Percentiles rank a stretch among this genome's conserved stretches.
Evolutionary conservation across 2,888 invertebrate species (phyloP).

Genomic region (Corbicula japonica): DNA sequence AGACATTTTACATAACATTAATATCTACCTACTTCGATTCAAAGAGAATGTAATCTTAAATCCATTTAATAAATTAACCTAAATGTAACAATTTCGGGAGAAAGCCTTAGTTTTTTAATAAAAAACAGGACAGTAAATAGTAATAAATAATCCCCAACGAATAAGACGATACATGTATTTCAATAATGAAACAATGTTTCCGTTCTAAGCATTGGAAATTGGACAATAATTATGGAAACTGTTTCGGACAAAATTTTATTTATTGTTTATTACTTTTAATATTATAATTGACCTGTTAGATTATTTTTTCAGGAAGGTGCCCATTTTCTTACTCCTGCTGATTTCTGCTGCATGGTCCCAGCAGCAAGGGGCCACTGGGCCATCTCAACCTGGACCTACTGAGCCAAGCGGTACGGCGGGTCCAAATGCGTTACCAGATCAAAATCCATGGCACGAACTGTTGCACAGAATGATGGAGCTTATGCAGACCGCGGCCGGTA

Average conservation of each 20-base stretch:
- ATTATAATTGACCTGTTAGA: background rate
- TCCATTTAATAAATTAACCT: too few species aligned
- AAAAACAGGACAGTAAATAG: background rate
- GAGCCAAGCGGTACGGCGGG: background rate
- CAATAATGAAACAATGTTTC: too few species aligned
- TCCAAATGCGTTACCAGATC: background rate
- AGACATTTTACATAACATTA: too few species aligned
- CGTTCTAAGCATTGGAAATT: too few species aligned
- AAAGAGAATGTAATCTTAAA: too few species aligned
- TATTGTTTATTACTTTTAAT: background rate
- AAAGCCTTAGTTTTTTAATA: too few species aligned
- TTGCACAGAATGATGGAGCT: conserved; percentile 61
- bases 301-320: conserved; percentile 37
- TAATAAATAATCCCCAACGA: background rate
- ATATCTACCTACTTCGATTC: too few species aligned
- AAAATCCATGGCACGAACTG: conserved; percentile 65
- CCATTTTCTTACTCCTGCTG: conserved; percentile 22
- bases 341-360: conserved; percentile 17
- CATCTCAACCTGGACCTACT: conserved; percentile 21
- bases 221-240: too few species aligned
- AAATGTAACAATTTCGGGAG: too few species aligned
- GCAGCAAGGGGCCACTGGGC: conserved; percentile 27
- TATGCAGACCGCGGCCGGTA: conserved; percentile 48
- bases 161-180: background rate
- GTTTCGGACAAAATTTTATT: background rate